These are phyloP conservation scores for Drosophila tanythrix DNA, from an alignment of 2,888 invertebrate species.

Conservation along the genomic window DNA sequence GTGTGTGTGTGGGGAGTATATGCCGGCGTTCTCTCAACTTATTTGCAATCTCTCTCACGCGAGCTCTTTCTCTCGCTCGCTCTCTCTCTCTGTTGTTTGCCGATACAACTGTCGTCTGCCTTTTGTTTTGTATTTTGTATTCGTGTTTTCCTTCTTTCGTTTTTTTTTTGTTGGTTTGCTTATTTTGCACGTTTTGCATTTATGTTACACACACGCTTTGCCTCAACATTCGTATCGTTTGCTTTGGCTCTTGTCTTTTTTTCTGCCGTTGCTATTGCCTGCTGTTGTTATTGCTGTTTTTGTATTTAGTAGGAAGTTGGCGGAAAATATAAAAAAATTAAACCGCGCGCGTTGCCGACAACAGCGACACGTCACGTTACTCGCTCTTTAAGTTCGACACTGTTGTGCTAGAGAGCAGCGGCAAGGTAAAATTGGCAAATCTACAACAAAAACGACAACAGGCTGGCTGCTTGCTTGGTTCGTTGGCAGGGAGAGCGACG, in stretches of 20 bases:
- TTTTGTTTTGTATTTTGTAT: constrained; percentile 57
- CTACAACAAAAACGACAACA: constrained; percentile 60
- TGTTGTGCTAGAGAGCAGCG: constrained; percentile 67
- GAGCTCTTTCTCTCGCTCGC: constrained; percentile 18
- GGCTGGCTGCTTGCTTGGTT: constrained; percentile 15
- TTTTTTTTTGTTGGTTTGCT: constrained; percentile 24
- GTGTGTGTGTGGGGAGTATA: constrained; percentile 12
- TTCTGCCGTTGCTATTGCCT: constrained; percentile 31
- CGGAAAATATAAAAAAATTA: constrained; percentile 54
- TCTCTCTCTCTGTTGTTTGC: constrained; percentile 38
- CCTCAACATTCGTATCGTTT: constrained; percentile 48
- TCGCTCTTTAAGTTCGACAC: constrained; percentile 78
- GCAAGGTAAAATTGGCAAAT: constrained; percentile 73
- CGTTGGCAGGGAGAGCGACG: constrained; percentile 22
- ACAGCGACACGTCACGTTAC: constrained; percentile 78
- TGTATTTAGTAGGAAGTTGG: constrained; percentile 69
- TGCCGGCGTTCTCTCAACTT: constrained; percentile 41
- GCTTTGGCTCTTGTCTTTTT: constrained; percentile 32
- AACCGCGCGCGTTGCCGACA: constrained; percentile 58
- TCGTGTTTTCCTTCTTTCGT: constrained; percentile 39
- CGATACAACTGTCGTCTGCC: constrained; percentile 39
- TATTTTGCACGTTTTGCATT: constrained; percentile 59
- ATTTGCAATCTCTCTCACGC: constrained; percentile 30
- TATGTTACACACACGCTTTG: constrained; percentile 55
- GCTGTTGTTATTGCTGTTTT: constrained; percentile 34